Evolutionary conservation across 1,140 invertebrate species (phyloP).

Genomic region (Cryptotermes secundus): DNA sequence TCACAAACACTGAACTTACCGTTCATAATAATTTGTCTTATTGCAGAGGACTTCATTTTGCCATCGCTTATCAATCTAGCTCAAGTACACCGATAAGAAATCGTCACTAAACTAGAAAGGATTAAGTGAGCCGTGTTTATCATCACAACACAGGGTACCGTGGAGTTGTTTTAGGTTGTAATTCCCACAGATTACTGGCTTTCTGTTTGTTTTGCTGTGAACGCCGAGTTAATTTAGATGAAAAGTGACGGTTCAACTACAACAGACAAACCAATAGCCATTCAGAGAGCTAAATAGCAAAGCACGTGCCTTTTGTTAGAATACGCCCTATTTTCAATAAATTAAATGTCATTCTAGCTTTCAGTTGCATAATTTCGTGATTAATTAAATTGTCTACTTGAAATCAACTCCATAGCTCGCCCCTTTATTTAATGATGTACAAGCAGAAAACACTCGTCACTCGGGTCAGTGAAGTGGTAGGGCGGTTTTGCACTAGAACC

Average conservation of each 20-base stretch:
- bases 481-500: too few species aligned
- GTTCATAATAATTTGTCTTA: background rate
- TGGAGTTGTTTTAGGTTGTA: background rate
- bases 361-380: background rate
- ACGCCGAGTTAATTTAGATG: background rate
- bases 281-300: slow-evolving; percentile 1
- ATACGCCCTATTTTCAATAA: background rate
- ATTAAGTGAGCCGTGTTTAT: background rate
- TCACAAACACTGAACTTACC: background rate
- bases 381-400: slow-evolving; percentile 13
- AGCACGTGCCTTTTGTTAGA: background rate
- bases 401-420: background rate
- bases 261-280: background rate
- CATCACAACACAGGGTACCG: background rate
- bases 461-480: too few species aligned
- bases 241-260: background rate
- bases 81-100: background rate
- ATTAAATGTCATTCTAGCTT: slow-evolving; percentile 12
- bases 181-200: background rate
- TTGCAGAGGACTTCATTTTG: background rate
- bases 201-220: background rate
- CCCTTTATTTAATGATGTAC: background rate
- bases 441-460: background rate
- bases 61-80: background rate
- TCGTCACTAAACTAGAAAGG: background rate